These are phyloP conservation scores for Brassicogethes aeneus DNA, from an alignment of 2,888 invertebrate genomes.

Conservation along the genomic window DNA sequence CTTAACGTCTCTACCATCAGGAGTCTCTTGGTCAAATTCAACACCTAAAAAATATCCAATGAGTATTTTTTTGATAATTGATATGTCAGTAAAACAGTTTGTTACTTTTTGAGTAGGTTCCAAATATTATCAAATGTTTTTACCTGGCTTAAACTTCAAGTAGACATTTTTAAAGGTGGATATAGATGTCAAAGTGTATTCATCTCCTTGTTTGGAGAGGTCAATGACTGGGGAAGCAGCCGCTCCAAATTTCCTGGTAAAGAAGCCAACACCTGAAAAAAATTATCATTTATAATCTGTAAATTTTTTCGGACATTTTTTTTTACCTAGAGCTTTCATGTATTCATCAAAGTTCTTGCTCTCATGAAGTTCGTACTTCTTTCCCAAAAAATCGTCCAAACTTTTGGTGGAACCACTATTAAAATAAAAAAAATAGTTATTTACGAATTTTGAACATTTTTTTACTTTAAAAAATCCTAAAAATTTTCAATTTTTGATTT, in stretches of 20 bases:
- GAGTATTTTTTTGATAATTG: no score
- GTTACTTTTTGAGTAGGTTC: no score
- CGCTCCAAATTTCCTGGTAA: constrained; percentile 81
- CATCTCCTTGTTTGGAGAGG: constrained; percentile 66
- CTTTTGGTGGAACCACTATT: constrained; percentile 18
- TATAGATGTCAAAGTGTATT: constrained; percentile 66
- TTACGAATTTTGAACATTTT: no score
- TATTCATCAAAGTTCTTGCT: constrained; percentile 85
- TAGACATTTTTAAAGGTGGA: constrained; percentile 85
- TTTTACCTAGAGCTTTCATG: constrained; percentile 79
- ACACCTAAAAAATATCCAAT: no score
- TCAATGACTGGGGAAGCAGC: constrained; percentile 78
- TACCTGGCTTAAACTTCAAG: constrained; percentile 71
- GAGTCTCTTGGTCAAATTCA: constrained; percentile 85
- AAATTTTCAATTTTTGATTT: no score
- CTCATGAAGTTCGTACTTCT: constrained; percentile 67
- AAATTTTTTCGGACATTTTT: no score
- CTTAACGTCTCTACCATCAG: constrained; percentile 82
- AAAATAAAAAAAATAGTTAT: no score
- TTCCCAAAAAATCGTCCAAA: constrained; percentile 32
- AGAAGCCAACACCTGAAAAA: constrained; percentile 71
- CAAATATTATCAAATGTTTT: no score
- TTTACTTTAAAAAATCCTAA: no score
- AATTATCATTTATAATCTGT: no score
- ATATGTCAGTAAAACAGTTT: no score